Percentiles rank a stretch among this genome's conserved stretches.
Conservation (phyloP, 2,888 invertebrate species). For the Tipula confusa region DNA sequence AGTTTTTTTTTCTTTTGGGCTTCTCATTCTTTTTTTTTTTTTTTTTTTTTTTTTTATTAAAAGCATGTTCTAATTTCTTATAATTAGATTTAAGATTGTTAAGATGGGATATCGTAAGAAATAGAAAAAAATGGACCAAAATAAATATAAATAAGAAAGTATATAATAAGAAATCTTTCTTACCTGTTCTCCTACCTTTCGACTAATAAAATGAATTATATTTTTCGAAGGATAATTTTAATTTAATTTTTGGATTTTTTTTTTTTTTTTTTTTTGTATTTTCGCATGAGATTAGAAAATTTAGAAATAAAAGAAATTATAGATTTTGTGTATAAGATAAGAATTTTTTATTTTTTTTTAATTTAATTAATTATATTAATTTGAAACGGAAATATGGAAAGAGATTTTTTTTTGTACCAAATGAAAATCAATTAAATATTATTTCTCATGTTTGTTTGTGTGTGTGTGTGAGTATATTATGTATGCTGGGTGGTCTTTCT, state of each 20-base stretch:
- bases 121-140: neutral
- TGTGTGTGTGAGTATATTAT: neutral
- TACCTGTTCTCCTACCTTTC: neutral
- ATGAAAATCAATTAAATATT: constrained; percentile 14
- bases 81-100: constrained; percentile 20
- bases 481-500: neutral
- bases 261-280: neutral
- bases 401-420: neutral
- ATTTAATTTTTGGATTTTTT: neutral
- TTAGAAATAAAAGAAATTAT: neutral
- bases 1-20: neutral
- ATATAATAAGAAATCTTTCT: neutral
- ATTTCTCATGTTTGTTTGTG: neutral
- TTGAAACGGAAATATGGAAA: constrained; percentile 16
- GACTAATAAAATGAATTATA: neutral
- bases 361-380: constrained; percentile 3
- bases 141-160: neutral
- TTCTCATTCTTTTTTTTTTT: neutral
- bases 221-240: constrained; percentile 16
- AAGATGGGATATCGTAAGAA: neutral
- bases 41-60: neutral
- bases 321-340: neutral
- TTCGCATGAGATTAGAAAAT: neutral
- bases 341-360: neutral
- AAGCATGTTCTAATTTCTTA: constrained; percentile 12